Base-by-base conservation (phyloP, 1,140 invertebrate species). In the Cryptotermes secundus region DNA sequence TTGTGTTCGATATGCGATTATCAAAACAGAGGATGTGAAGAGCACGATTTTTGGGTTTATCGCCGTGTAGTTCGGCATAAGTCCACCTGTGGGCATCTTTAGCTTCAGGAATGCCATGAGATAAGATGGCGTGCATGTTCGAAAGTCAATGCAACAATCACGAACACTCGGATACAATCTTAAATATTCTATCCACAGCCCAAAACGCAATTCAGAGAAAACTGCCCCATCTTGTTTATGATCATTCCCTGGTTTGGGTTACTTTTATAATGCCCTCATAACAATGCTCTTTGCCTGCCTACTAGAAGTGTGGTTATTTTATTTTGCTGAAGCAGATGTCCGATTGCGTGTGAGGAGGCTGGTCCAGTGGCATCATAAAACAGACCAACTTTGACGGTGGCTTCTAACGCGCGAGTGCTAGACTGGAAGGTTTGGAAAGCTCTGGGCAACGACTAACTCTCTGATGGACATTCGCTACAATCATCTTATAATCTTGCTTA, bases 341-440 rank as follows among this genome's bases (percentile, higher is more conserved):
- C n/a, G 59, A 65, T 65, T 65, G 59, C 59, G 59, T 65, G 59
- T n/a, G 59, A 65, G 59, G 59, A 65, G 59, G 59, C 59, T 9
- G 59, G 59, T 65, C 26, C 59, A 31, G 59, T 31, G 22, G n/a
- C 22, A 65, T 12, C 22, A 65, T n/a, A 26, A 65, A 65, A 65
- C 59, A 26, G n/a, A n/a, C 59, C 53, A 59, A 59, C 53, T 59
- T 59, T 26, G 19, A 59, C 26, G n/a, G 59, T 12, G n/a, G 12
- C 24, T 3, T 65, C 12, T 65, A n/a, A n/a, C 59, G 6, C 12
- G 59, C 22, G 26, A 31, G 26, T n/a, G n/a, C 1, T n/a, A 19
- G n/a, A n/a, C n/a, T n/a, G n/a, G n/a, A 59, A 38, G 38, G 38
- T 38, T 38, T 38, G 38, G 12, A 38, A 38, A 38, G 12, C 38